These are phyloP conservation scores for Tetranychus truncatus DNA, from an alignment of 2,888 invertebrate genomes.

Conservation along the genomic window DNA sequence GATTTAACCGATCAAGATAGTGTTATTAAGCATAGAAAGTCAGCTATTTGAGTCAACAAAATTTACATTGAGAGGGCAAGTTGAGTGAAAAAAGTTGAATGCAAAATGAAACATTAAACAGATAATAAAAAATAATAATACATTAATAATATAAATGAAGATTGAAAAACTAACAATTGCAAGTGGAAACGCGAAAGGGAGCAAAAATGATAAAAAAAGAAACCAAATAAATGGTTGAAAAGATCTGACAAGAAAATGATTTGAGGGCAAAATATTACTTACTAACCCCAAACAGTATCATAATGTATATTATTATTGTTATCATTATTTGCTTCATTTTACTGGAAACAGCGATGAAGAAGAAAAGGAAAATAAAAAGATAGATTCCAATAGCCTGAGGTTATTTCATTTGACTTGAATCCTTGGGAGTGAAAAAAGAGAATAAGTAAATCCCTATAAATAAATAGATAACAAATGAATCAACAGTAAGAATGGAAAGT, in stretches of 20 bases:
- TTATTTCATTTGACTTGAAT: neutral
- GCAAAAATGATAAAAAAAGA: conserved; percentile 2
- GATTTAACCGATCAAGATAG: no score
- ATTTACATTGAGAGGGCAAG: neutral
- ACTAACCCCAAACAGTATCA: no score
- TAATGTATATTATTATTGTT: no score
- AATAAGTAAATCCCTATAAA: neutral
- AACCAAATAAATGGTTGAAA: conserved; percentile 2
- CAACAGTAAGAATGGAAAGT: no score
- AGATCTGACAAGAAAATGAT: neutral
- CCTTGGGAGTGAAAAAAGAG: neutral
- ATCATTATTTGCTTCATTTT: no score
- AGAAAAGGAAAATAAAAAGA: neutral
- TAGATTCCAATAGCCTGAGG: neutral
- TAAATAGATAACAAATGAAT: neutral
- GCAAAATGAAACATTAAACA: neutral
- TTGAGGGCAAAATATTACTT: neutral
- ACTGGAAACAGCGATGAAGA: no score
- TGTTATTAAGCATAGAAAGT: no score
- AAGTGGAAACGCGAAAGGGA: neutral
- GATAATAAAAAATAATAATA: no score
- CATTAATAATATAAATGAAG: no score
- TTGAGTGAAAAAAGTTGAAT: neutral
- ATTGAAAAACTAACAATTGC: no score
- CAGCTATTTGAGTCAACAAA: no score